Evolutionary conservation across 2,888 invertebrate species (phyloP), one percentile per base, ranked within the genome.

Genomic region (Laspeyria flexula): DNA sequence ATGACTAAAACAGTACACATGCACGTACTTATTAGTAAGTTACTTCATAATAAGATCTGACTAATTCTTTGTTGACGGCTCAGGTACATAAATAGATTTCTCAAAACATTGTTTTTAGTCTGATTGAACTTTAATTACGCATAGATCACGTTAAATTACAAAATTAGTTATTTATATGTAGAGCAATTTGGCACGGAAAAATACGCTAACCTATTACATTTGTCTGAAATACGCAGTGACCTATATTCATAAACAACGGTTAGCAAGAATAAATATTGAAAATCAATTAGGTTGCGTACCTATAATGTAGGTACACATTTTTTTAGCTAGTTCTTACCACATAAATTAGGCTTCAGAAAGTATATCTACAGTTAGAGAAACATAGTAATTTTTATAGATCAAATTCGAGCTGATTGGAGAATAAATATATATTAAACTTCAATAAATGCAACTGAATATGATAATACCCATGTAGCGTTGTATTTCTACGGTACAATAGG

Each of bases 41-140:
- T 69, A 60, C 21, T 48, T 45, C 39, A 54, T 48, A 48, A 40
- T 46, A 18, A 45, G n/a, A 34, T 50, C 40, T 65, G 65, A 69
- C 65, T 69, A 69, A 69, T 52, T 57, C 44, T 1, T 44, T 39
- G 43, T 34, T 31, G 43, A 60, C 41, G 35, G 23, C 31, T 54
- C 38, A 25, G 45, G 35, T 44, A 52, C 16, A 53, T 40, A 42
- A 25, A 25, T 68, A 65, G 52, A 55, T 53, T 65, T 55, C 59
- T 48, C 23, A 23, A 40, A 51, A 39, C 25, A 15, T 35, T 44
- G 35, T 38, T 48, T 42, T 53, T 27, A 7, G 11, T 9, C 1
- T n/a, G 40, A 50, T 50, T 41, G 43, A 47, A 29, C 16, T 40
- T 34, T 43, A 31, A 34, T 25, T 16, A 47, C 16, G 18, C 23